Evolutionary conservation across 2,888 invertebrate species (phyloP).

Genomic region (Ectobius pallidus): DNA sequence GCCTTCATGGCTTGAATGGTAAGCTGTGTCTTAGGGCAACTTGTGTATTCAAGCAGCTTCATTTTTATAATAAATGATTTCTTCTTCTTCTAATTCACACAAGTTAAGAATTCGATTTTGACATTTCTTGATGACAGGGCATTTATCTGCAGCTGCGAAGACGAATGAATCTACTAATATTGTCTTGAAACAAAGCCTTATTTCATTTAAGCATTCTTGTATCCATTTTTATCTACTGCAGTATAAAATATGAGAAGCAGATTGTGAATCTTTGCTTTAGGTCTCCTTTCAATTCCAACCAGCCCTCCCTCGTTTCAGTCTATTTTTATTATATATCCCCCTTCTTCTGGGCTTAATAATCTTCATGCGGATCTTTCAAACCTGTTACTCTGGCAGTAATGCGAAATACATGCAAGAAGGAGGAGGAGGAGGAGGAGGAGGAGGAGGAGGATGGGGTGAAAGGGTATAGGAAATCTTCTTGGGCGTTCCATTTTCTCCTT

Average conservation of each 20-base stretch:
- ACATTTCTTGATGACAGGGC: too few relatives aligned
- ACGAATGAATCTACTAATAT: too few relatives aligned
- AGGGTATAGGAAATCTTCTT: neutral
- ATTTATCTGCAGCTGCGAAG: too few relatives aligned
- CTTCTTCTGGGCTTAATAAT: neutral
- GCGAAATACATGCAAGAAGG: neutral
- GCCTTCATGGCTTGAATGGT: too few relatives aligned
- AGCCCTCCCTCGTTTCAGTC: neutral
- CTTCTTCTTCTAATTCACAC: too few relatives aligned
- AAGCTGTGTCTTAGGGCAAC: too few relatives aligned
- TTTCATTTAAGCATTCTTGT: too few relatives aligned
- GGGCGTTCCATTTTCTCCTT: neutral
- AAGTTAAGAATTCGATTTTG: too few relatives aligned
- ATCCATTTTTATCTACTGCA: too few relatives aligned
- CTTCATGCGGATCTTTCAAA: neutral
- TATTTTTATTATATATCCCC: neutral
- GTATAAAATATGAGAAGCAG: constrained; percentile 44
- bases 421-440: neutral
- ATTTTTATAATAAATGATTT: too few relatives aligned
- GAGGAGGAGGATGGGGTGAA: neutral
- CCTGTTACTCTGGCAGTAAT: neutral
- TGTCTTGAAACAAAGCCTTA: too few relatives aligned
- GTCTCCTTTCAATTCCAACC: constrained; percentile 51
- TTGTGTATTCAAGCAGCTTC: too few relatives aligned
- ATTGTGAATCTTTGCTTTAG: constrained; percentile 54